Evolutionary conservation across 1,140 invertebrate species (phyloP), one percentile per base, ranked within the genome.

Genomic region (Drosophila eugracilis): DNA sequence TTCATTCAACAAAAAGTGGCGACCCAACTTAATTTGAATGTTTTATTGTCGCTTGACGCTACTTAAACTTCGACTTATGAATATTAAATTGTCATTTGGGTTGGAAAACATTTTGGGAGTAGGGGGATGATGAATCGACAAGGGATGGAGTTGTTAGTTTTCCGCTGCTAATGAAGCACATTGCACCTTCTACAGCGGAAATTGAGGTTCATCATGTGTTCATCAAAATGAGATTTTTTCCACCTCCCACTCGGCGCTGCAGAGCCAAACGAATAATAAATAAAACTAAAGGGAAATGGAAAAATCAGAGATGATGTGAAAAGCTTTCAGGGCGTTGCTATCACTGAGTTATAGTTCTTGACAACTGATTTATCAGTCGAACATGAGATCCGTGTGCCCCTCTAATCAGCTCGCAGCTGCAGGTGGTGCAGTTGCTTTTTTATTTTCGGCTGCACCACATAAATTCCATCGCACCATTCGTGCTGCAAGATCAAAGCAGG

Each of bases 401-500:
- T 58, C 55, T 66, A 78, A 79, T 80, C 72, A 78, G 49, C 24
- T 67, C 49, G 48, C 78, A 81, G 67, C 78, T 71, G 76, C 77
- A 67, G 42, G 52, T 65, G 37, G 72, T 80, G 76, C 53, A 49
- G 44, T 67, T 50, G 34, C 19, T 47, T 59, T 66, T 75, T 66
- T 66, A 70, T 85, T 79, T 83, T 83, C 21, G 54, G 37, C 22
- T 44, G 63, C 69, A 66, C 79, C 75, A 78, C 76, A 86, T 79
- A 80, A 80, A 86, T 85, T 74, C 76, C 72, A 80, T 47, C 48
- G 59, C 49, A 37, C 49, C 49, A 37, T 37, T 37, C 37, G 19
- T 83, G 74, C 60, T 59, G 41, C 36, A 60, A 86, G 83, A 88
- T 86, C 83, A 86, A 86, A 86, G 81, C 69, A 26, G 52, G 36